Conservation (phyloP, 2,888 invertebrate species). For the Polylopha cassiicola region DNA sequence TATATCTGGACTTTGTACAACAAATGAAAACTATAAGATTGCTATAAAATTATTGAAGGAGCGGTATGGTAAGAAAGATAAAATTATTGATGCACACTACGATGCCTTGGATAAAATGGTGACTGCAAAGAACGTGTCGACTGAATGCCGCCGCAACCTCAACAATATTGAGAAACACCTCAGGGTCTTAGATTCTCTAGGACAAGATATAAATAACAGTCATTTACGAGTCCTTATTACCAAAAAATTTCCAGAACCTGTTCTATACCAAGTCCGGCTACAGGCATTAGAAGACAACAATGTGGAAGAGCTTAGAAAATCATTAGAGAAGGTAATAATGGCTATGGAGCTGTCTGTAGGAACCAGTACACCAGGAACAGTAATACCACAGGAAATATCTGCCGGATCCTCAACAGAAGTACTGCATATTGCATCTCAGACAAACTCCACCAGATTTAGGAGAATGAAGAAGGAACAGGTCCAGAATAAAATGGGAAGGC, state of each 20-base stretch:
- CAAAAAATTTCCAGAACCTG: slow-evolving; percentile 7
- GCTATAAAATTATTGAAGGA: neutral
- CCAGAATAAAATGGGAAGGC: too few species aligned
- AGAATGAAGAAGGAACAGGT: too few species aligned
- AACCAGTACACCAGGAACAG: too few species aligned
- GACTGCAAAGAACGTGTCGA: neutral
- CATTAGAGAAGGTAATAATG: neutral
- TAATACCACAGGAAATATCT: too few species aligned
- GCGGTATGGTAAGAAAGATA: neutral
- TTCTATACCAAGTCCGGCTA: slow-evolving; percentile 3
- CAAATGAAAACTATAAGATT: slow-evolving; percentile 7
- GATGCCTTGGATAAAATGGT: neutral
- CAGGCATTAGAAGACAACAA: neutral
- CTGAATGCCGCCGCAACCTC: neutral
- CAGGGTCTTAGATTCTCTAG: slow-evolving; percentile 1
- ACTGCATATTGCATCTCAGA: too few species aligned
- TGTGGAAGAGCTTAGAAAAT: neutral
- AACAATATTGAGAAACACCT: slow-evolving; percentile 10
- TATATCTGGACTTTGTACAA: neutral
- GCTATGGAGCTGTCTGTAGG: slow-evolving; percentile 1
- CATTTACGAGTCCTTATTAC: slow-evolving; percentile 1
- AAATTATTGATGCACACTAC: slow-evolving; percentile 3
- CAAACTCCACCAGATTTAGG: too few species aligned
- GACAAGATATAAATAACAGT: slow-evolving; percentile 4
- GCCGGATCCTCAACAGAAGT: too few species aligned